A percentile compares a stretch with the other conserved stretches of the same genome.
phyloP scores from a whole-genome alignment of 2,797 vertebrate genomes.

The Coilia nasus region DNA sequence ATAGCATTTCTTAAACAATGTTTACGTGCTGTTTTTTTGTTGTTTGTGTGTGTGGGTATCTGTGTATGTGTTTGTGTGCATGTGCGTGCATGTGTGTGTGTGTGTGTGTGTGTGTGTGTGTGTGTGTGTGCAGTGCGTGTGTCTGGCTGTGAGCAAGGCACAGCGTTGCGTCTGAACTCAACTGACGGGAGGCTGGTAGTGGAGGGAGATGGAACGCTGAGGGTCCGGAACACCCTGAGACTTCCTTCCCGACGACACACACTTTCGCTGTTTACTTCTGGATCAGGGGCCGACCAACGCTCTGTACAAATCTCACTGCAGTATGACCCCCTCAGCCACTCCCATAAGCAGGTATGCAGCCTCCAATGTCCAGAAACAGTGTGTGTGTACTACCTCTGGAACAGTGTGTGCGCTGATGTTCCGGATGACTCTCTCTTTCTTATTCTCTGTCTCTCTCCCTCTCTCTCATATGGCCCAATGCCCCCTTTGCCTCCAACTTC shows the following conservation, averaged over 20 bases:
- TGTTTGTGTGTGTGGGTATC: too few species aligned
- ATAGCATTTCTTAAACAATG: too few species aligned
- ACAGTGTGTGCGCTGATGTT: too few species aligned
- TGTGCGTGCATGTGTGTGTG: neutral
- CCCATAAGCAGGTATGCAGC: neutral
- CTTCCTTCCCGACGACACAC: neutral
- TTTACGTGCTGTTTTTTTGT: too few species aligned
- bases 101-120: neutral
- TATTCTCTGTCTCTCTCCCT: neutral
- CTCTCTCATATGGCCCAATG: neutral
- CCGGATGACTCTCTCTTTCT: neutral
- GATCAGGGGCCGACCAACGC: neutral
- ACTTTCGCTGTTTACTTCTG: neutral
- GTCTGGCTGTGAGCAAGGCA: constrained; percentile 10
- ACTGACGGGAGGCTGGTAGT: constrained; percentile 17
- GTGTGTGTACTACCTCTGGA: too few species aligned
- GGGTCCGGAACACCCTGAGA: constrained; percentile 1
- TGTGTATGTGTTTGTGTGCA: neutral
- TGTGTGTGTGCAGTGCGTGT: neutral
- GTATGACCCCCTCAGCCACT: neutral
- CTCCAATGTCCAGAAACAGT: too few species aligned
- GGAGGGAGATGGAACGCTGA: constrained; percentile 15
- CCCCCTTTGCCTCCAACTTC: neutral
- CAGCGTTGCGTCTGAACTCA: neutral
- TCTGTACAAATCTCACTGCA: neutral